Evolutionary conservation across 2,797 vertebrate genomes (phyloP).

Genomic region (Amphiprion clarkii): DNA sequence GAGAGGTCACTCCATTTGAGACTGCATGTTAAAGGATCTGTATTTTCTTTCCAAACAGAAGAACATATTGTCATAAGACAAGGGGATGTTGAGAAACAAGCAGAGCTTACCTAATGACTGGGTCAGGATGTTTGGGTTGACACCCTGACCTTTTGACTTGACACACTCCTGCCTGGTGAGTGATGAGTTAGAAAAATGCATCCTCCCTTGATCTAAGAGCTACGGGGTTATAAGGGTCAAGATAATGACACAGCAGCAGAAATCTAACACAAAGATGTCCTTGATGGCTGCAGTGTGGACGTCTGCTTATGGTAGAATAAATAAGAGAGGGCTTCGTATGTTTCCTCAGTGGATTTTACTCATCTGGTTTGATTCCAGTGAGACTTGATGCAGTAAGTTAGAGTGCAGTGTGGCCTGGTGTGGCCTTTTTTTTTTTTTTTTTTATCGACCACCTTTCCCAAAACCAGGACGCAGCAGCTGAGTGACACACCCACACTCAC

Average conservation of each 20-base stretch:
- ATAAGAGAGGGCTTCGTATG: neutral
- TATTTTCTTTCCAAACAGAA: constrained; percentile 30
- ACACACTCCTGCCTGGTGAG: neutral
- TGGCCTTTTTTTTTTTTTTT: constrained; percentile 23
- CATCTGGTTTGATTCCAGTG: neutral
- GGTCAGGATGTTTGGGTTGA: constrained; percentile 21
- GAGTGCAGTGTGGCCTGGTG: constrained; percentile 13
- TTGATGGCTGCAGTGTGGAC: neutral
- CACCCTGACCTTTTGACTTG: constrained; percentile 25
- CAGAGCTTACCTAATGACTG: constrained; percentile 16
- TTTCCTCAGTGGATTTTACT: neutral
- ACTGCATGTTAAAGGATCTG: neutral
- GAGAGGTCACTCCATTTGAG: no score
- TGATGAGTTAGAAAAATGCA: neutral
- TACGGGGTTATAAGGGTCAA: neutral
- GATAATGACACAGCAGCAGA: neutral
- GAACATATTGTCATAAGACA: constrained; percentile 29
- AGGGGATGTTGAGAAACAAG: constrained; percentile 47
- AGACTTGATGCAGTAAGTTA: neutral
- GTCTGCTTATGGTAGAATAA: neutral
- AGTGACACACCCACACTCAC: constrained; percentile 46
- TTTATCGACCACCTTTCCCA: constrained; percentile 3
- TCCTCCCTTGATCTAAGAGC: neutral
- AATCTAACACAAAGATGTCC: neutral
- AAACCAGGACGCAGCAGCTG: constrained; percentile 50